Evolutionary conservation across 1,140 invertebrate species (phyloP).

Genomic region (Drosophila parabipectinata): DNA sequence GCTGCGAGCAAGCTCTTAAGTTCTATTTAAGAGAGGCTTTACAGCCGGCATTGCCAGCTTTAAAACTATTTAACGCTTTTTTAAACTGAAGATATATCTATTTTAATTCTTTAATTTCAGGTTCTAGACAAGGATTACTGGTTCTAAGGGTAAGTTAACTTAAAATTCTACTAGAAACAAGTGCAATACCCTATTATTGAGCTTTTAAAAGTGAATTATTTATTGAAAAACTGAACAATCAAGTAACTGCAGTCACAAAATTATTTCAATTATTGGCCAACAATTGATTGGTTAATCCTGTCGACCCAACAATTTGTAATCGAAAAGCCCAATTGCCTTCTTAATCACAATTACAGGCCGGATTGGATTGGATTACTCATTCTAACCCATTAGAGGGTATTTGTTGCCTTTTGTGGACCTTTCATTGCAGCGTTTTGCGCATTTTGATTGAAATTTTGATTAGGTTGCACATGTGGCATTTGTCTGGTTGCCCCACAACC

Average conservation of each 20-base stretch:
- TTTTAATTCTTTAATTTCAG: not conserved
- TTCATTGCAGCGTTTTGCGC: constrained; percentile 55
- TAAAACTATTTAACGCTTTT: constrained; percentile 30
- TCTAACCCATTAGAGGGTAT: constrained; percentile 24
- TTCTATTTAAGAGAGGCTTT: constrained; percentile 45
- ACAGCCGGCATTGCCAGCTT: constrained; percentile 43
- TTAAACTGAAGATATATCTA: not conserved
- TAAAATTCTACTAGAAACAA: constrained; percentile 42
- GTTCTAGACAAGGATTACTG: not conserved
- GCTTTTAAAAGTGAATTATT: not conserved
- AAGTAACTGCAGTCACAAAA: constrained; percentile 11
- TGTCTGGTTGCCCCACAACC: constrained; percentile 31
- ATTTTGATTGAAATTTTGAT: constrained; percentile 78
- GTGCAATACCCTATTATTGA: constrained; percentile 7
- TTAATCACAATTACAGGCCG: constrained; percentile 43
- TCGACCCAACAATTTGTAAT: constrained; percentile 33
- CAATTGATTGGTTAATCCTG: constrained; percentile 40
- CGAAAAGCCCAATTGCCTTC: constrained; percentile 33
- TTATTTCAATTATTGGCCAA: constrained; percentile 40
- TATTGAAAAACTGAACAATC: not conserved
- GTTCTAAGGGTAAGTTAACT: constrained; percentile 39
- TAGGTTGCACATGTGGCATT: constrained; percentile 70
- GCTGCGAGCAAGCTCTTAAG: constrained; percentile 44
- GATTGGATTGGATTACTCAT: constrained; percentile 44
- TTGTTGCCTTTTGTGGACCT: constrained; percentile 47